Conservation (phyloP, 2,797 vertebrate species). For the Siniperca obscura region DNA sequence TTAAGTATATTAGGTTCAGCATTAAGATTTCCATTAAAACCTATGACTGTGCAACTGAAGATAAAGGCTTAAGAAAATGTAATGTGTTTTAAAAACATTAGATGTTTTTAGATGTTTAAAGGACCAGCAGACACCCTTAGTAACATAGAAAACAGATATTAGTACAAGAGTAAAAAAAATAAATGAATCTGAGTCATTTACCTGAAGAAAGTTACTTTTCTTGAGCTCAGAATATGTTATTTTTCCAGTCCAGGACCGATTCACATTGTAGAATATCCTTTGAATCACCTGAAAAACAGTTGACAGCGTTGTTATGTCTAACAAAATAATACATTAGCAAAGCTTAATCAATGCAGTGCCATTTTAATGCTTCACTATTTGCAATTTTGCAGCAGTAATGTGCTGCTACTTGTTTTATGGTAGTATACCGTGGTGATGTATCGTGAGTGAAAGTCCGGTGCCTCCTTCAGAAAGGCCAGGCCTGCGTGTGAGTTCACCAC, state of each 20-base stretch:
- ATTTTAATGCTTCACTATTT: not conserved
- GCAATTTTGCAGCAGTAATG: not conserved
- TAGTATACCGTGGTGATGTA: slow-evolving; percentile 95
- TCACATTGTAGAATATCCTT: slow-evolving; percentile 97
- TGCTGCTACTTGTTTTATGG: not conserved
- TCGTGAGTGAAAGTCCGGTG: slow-evolving; percentile 95
- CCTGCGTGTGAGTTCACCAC: slow-evolving; percentile 95
- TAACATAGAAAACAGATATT: not conserved
- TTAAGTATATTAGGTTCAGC: not conserved
- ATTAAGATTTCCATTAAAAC: not conserved
- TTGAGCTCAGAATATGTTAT: slow-evolving; percentile 92
- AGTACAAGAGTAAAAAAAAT: not conserved
- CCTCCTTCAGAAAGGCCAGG: slow-evolving; percentile 94
- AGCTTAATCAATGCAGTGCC: not conserved
- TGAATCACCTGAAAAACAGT: slow-evolving; percentile 90
- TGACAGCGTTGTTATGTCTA: not conserved
- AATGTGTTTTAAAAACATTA: not conserved
- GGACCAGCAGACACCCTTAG: not conserved
- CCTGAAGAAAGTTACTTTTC: slow-evolving; percentile 96
- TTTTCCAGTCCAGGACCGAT: slow-evolving; percentile 95
- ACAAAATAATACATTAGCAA: not conserved
- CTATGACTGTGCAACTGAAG: not conserved
- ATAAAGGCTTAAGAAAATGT: not conserved
- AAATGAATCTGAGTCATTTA: slow-evolving; percentile 5
- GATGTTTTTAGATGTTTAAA: not conserved